Evolutionary conservation across 1,140 invertebrate genomes (phyloP), one percentile per base, ranked within the genome.

Genomic region (Pseudomyrmex gracilis): DNA sequence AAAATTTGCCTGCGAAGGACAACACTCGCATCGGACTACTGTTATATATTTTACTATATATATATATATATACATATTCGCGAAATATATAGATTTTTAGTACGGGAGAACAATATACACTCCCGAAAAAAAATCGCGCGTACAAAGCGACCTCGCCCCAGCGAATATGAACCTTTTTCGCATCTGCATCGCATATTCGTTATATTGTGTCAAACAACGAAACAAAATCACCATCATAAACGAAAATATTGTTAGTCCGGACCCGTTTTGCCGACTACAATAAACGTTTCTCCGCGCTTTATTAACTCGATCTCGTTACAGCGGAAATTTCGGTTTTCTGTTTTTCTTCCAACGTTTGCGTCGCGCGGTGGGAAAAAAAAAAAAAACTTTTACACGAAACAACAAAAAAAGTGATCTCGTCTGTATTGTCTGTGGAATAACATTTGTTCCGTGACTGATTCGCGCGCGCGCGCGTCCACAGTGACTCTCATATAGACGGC

Each of bases 41-140:
- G 66, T 80, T 80, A 70, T 78, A 78, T 80, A 80, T 80, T 71
- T 80, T 47, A 80, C 53, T 58, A 80, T 80, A 80, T 80, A 80
- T 70, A 58, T 5, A 34, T 34, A 34, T 34, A 34, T 34, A 34
- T 7, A 34, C 34, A 34, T 34, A 34, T 34, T 34, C 34, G 34
- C 76, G 66, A 43, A 67, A 22, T 77, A 68, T 77, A 77, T 77
- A 49, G 66, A 80, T 70, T 71, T 80, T 80, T 80, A 80, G 53
- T 51, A 80, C 47, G 66, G 20, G 20, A 20, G 51, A 57, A 60
- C 64, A 58, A 71, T 71, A 80, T 70, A 34, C 34, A 34, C 34
- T 70, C 67, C 66, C n/a, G 20, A n/a, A 49, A 70, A 63, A 76
- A 77, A 77, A 68, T 34, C 20, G 34, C 15, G 34, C 61, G 24